Evolutionary conservation across 2,113 vertebrate genomes (phyloP), one percentile per base, ranked within the genome.

Genomic region (Antennarius striatus): DNA sequence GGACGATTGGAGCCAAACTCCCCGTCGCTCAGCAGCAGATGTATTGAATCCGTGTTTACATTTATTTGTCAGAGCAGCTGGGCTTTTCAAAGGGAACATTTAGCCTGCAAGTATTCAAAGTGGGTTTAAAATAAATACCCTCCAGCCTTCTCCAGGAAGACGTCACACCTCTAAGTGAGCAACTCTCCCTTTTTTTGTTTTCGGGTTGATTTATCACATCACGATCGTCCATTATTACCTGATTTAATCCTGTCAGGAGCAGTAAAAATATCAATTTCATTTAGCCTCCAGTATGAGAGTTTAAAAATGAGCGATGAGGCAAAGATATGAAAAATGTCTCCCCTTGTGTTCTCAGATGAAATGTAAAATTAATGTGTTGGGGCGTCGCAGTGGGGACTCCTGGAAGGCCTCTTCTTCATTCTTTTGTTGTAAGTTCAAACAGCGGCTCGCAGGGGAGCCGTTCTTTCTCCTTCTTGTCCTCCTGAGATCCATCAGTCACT

Each of bases 371-470:
- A 52, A 57, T 30, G 29, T 59, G 36, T 22, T 56, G 5, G 68
- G 71, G 56, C 11, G n/a, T 22, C 52, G 62, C 32, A 28, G 49
- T 1, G 22, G 45, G 29, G 67, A 56, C 16, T 87, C 75, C 75
- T 51, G 0, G 12, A 58, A 74, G 71, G 59, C 43, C 57, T 61
- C 28, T 15, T 53, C 71, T 59, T 63, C 56, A 56, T 75, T 32
- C 63, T 76, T 82, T 50, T 81, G 61, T 81, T 82, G 63, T 13
- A 73, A 81, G 78, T 82, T 86, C 82, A 86, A 82, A 82, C 68
- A 82, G 13, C 29, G 32, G 66, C 69, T 80, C 72, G 57, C 64
- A 47, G 46, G 63, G 83, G 63, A 71, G 56, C 52, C 66, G 49
- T 53, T 54, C 30, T 32, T 76, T 30, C 28, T 68, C 60, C 49